A percentile compares a stretch with the other conserved stretches of the same genome.
Conservation (phyloP, 2,797 vertebrate genomes). For the Naso thynnoides region DNA sequence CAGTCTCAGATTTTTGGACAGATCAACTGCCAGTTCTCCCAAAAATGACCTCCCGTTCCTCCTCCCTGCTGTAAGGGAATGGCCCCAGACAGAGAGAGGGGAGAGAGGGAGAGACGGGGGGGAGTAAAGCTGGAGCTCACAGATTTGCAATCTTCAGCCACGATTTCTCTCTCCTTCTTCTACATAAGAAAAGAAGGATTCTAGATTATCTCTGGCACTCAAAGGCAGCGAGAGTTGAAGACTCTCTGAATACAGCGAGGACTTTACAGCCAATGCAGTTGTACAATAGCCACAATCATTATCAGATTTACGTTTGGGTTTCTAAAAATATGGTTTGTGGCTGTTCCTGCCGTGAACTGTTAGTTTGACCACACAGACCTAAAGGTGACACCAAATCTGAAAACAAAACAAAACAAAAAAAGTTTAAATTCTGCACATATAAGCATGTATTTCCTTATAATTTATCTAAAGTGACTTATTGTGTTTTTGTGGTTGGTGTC, state of each 20-base stretch:
- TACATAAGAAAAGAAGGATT: slow-evolving; percentile 84
- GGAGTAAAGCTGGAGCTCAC: slow-evolving; percentile 68
- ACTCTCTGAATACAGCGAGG: slow-evolving; percentile 74
- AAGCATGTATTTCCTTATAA: background rate
- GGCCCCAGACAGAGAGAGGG: slow-evolving; percentile 25
- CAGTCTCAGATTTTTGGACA: slow-evolving; percentile 43
- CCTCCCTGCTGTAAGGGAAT: slow-evolving; percentile 33
- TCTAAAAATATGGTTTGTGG: slow-evolving; percentile 36
- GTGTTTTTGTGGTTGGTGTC: background rate
- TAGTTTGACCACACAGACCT: slow-evolving; percentile 52
- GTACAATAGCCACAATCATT: slow-evolving; percentile 70
- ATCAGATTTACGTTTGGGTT: slow-evolving; percentile 73
- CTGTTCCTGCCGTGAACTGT: slow-evolving; percentile 9
- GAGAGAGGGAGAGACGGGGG: background rate
- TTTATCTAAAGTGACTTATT: background rate
- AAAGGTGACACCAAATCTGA: background rate
- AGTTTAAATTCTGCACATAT: background rate
- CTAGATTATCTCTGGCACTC: slow-evolving; percentile 83
- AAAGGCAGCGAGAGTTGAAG: slow-evolving; percentile 75
- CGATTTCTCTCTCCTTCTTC: slow-evolving; percentile 75
- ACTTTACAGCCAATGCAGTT: slow-evolving; percentile 68
- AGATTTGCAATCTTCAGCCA: slow-evolving; percentile 78
- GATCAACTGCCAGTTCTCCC: slow-evolving; percentile 26
- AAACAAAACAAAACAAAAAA: too few relatives aligned
- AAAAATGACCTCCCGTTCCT: slow-evolving; percentile 26